Evolutionary conservation across 1,140 invertebrate genomes (phyloP).

Genomic region (Palaemon carinicauda): DNA sequence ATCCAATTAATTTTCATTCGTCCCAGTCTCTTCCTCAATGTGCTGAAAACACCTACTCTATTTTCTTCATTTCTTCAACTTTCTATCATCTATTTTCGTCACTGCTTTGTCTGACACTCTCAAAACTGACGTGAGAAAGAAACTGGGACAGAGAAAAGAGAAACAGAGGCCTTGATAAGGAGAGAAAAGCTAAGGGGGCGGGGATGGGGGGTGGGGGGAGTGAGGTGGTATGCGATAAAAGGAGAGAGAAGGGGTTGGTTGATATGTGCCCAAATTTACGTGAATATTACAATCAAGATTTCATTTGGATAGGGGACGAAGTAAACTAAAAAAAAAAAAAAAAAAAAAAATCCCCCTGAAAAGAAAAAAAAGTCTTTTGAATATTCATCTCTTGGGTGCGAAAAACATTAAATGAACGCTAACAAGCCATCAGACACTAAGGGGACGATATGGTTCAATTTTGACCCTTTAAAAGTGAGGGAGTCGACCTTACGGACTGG

Average conservation of each 20-base stretch:
- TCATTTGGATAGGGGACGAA: constrained; percentile 41
- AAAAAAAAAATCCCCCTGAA: too few species aligned
- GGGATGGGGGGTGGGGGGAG: background rate
- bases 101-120: background rate
- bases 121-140: background rate
- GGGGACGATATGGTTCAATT: background rate
- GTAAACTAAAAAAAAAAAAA: too few species aligned
- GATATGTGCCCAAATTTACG: constrained; percentile 18
- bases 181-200: background rate
- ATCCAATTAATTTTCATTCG: background rate
- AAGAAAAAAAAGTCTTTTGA: constrained; percentile 48
- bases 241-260: background rate
- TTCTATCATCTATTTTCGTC: background rate
- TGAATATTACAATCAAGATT: constrained; percentile 45
- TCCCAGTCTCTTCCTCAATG: background rate
- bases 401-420: constrained; percentile 51
- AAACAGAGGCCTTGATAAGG: background rate
- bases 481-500: background rate
- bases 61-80: background rate
- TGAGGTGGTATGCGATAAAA: background rate
- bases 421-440: constrained; percentile 40
- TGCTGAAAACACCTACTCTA: background rate
- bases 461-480: background rate
- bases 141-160: background rate
- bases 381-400: constrained; percentile 40